phyloP scores from a whole-genome alignment of 2,113 vertebrate genomes.

The Ochotona princeps region DNA sequence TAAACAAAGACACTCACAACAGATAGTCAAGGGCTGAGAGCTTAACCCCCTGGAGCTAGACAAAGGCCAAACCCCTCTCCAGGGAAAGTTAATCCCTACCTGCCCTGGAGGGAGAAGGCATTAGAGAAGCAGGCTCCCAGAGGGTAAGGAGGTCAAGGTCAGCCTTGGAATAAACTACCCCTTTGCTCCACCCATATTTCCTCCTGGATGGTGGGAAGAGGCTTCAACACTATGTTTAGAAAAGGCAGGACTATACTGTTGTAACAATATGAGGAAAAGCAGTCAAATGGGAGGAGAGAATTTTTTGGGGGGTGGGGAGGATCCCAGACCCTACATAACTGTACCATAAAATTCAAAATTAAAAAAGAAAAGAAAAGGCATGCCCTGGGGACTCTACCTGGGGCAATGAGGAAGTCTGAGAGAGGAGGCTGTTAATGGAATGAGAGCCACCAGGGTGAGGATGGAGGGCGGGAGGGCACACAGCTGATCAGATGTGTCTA shows the following conservation, averaged over 20 bases:
- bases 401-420: background rate
- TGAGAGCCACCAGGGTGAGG: background rate
- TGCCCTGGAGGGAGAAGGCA: background rate
- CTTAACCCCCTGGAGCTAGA: background rate
- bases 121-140: background rate
- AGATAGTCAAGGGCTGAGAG: background rate
- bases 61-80: background rate
- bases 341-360: too few relatives aligned
- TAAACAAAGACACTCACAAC: background rate
- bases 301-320: too few relatives aligned
- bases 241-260: background rate
- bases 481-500: too few relatives aligned
- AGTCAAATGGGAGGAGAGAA: too few relatives aligned
- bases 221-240: background rate
- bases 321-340: too few relatives aligned
- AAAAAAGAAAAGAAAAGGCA: background rate
- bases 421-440: background rate
- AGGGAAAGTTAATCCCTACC: background rate
- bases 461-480: accelerated
- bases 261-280: too few relatives aligned
- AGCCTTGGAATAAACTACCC: background rate
- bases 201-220: background rate
- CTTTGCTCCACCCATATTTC: background rate
- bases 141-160: background rate
- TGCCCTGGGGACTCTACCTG: background rate